These are phyloP conservation scores for Nothoprocta perdicaria DNA, from an alignment of 2,113 vertebrate species.

Conservation along the genomic window DNA sequence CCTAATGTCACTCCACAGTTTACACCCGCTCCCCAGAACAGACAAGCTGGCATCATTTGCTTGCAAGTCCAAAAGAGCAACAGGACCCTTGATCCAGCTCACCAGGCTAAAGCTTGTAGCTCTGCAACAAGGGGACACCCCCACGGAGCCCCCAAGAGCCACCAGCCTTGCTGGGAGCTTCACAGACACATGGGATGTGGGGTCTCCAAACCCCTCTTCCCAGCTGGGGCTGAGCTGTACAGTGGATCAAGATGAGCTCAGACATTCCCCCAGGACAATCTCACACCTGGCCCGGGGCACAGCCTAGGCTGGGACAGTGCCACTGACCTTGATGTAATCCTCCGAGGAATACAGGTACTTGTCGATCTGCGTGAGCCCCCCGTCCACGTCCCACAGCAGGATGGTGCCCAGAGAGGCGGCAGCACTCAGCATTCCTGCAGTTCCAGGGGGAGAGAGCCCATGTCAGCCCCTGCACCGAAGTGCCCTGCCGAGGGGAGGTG, in stretches of 20 bases:
- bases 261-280: background rate
- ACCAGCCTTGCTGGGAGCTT: background rate
- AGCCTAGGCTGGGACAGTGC: conserved; percentile 42
- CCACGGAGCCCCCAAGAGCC: background rate
- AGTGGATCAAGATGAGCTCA: background rate
- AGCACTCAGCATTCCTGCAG: conserved; percentile 95
- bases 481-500: background rate
- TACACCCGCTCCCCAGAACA: background rate
- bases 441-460: conserved; percentile 19
- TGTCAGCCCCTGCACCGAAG: background rate
- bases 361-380: conserved; percentile 96
- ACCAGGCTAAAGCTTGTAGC: background rate
- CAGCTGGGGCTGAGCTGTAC: background rate
- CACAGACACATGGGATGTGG: background rate
- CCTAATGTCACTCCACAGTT: background rate
- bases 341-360: conserved; percentile 98
- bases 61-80: background rate
- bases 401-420: conserved; percentile 96
- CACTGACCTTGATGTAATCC: conserved; percentile 95
- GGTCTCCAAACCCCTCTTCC: background rate
- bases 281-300: background rate
- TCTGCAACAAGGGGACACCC: background rate
- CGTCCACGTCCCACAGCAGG: conserved; percentile 96
- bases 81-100: accelerated
- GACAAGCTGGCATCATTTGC: background rate